Conservation (phyloP, 2,888 invertebrate species). For the Apamea monoglypha region DNA sequence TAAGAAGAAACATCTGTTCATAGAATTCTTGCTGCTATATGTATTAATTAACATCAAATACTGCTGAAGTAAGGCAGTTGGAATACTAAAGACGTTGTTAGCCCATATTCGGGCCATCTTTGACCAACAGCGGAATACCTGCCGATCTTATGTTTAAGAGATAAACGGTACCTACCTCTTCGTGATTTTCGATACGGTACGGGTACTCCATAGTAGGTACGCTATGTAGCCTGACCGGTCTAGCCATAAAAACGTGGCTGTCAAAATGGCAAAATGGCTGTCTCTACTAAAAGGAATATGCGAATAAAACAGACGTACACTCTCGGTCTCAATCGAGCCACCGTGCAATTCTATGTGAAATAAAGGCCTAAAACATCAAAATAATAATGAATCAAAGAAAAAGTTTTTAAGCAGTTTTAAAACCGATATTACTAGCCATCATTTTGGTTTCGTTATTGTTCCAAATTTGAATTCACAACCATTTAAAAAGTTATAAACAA, state of each 20-base stretch:
- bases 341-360: neutral
- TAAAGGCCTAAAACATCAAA: neutral
- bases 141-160: neutral
- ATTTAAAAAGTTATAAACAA: neutral
- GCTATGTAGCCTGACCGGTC: neutral
- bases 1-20: conserved; percentile 38
- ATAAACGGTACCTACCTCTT: neutral
- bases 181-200: neutral
- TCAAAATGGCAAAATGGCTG: neutral
- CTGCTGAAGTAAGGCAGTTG: conserved; percentile 16
- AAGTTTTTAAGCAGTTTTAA: neutral
- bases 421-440: neutral
- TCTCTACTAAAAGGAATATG: neutral
- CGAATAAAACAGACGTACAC: neutral
- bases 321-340: neutral
- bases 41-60: conserved; percentile 27
- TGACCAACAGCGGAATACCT: neutral
- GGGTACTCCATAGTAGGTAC: neutral
- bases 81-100: conserved; percentile 26
- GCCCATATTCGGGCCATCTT: conserved; percentile 24
- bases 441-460: neutral
- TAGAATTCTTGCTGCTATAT: conserved; percentile 18
- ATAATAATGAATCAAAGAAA: neutral
- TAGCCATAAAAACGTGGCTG: neutral
- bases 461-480: neutral